A percentile compares a stretch with the other conserved stretches of the same genome.
phyloP scores from a whole-genome alignment of 2,888 invertebrate species.

The Eudasyphora cyanicolor region DNA sequence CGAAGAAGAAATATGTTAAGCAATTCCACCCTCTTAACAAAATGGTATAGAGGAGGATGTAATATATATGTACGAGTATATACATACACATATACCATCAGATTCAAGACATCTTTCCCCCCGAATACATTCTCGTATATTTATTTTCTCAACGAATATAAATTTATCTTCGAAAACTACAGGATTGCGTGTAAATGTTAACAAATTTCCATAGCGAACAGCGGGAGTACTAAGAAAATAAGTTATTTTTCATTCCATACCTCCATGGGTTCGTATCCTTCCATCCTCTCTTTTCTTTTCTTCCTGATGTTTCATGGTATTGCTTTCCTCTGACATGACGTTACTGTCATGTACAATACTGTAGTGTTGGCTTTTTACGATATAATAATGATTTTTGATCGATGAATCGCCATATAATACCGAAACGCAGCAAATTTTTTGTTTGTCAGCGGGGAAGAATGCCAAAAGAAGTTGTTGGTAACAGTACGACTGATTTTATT shows the following conservation, averaged over 20 bases:
- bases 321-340: conserved; percentile 17
- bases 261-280: background rate
- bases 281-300: background rate
- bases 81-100: background rate
- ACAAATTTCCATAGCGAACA: conserved; percentile 18
- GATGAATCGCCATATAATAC: conserved; percentile 39
- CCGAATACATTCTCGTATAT: too few relatives aligned
- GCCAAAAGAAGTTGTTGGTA: background rate
- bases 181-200: conserved; percentile 40
- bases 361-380: conserved; percentile 7
- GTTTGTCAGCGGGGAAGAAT: background rate
- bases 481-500: too few relatives aligned
- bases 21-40: conserved; percentile 30
- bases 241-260: conserved; percentile 6
- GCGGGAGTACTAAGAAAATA: background rate
- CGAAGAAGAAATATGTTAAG: background rate
- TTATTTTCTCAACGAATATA: background rate
- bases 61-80: too few relatives aligned
- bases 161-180: conserved; percentile 11
- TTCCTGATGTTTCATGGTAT: background rate
- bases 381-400: conserved; percentile 52
- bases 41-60: background rate
- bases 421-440: background rate
- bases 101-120: too few relatives aligned
- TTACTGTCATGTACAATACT: conserved; percentile 16